Base-by-base conservation (phyloP, 2,113 vertebrate genomes). In the Poecile atricapillus region DNA sequence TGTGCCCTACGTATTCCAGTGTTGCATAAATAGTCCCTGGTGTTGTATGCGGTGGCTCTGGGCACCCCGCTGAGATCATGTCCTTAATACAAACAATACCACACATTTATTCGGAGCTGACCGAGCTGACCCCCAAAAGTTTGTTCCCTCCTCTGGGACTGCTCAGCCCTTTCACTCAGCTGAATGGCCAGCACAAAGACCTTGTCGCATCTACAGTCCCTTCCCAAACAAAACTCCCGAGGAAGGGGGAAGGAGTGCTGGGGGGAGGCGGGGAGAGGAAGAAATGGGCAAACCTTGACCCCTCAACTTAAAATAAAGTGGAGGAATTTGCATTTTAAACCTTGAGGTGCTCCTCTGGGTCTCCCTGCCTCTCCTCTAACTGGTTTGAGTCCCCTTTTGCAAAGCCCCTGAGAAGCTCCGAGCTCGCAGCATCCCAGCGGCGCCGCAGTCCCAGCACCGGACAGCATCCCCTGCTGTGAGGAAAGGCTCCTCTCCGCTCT, bases 51-150 rank as follows among this genome's bases (percentile, higher is more conserved):
- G 39, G 96, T 97, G 98, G 97, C 98, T 98, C 98, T 96, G 97
- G 98, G 98, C 99, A 97, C 99, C 99, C 99, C 23, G 98, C 99
- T 98, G 99, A 97, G 99, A 98, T 98, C 99, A 97, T 99, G 99
- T 98, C 99, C 99, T 99, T 98, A 98, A 98, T 98, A 95, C 98
- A 97, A 96, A 99, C 99, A 99, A 99, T 99, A 97, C 97, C 79
- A 91, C 98, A 96, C 98, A 99, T 99, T 99, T 98, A 99, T 99
- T 97, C 98, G 91, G 95, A 96, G 97, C 98, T 99, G 99, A 99
- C 99, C 98, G 97, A 94, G 93, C 97, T 99, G 99, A 99, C 99
- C 99, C 97, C 98, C 98, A 98, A 98, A 99, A 99, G 98, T 99
- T 98, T 98, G 98, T 98, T 98, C 98, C 98, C 98, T 98, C 97